These are phyloP conservation scores for Euthynnus affinis DNA, from an alignment of 2,797 vertebrate genomes.

Conservation along the genomic window DNA sequence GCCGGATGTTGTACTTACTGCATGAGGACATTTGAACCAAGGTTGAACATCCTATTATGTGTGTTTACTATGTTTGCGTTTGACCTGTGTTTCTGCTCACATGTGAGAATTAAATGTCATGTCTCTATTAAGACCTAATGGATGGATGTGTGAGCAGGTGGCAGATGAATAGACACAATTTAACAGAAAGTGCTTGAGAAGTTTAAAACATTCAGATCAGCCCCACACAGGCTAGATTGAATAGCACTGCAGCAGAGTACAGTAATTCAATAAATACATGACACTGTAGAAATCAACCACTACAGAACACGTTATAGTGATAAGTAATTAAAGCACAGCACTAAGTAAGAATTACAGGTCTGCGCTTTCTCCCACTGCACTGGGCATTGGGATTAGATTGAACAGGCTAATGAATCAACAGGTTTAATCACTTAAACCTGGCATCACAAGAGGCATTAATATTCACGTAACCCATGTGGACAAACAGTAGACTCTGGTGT, in stretches of 20 bases:
- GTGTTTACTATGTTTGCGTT: background rate
- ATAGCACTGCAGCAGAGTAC: background rate
- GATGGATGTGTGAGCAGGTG: slow-evolving; percentile 48
- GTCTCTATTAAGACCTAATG: slow-evolving; percentile 30
- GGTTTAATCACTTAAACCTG: slow-evolving; percentile 35
- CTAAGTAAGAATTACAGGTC: background rate
- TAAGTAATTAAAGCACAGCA: background rate
- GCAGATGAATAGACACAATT: slow-evolving; percentile 23
- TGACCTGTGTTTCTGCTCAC: slow-evolving; percentile 12
- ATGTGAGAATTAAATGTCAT: slow-evolving; percentile 27
- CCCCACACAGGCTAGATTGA: background rate
- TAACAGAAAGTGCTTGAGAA: slow-evolving; percentile 4
- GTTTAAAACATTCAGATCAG: slow-evolving; percentile 21
- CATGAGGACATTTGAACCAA: slow-evolving; percentile 9
- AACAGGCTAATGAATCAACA: slow-evolving; percentile 27
- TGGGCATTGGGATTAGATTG: background rate
- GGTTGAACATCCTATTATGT: background rate
- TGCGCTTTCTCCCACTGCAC: background rate
- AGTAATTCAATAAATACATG: background rate
- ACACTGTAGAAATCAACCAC: background rate
- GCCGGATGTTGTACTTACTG: slow-evolving; percentile 3
- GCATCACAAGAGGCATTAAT: background rate
- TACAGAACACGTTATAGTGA: background rate
- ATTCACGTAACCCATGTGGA: slow-evolving; percentile 6
- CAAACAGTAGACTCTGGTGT: slow-evolving; percentile 11